These are phyloP conservation scores for Garrulus glandarius DNA, from an alignment of 2,797 vertebrate species.

Conservation along the genomic window DNA sequence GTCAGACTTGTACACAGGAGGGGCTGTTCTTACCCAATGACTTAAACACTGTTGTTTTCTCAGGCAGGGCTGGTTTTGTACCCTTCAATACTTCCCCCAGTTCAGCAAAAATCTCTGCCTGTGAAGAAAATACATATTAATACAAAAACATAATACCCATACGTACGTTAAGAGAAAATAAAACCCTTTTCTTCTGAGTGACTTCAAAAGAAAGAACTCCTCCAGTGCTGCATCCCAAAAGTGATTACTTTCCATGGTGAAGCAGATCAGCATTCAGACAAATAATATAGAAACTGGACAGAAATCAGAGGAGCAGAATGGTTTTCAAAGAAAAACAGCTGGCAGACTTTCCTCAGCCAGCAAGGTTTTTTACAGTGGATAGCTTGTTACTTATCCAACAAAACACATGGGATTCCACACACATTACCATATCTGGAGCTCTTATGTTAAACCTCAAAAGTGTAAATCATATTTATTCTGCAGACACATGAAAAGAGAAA, in stretches of 20 bases:
- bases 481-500: neutral
- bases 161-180: neutral
- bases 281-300: neutral
- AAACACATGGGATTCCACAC: neutral
- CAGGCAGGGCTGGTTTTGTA: conserved; percentile 80
- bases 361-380: neutral
- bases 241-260: neutral
- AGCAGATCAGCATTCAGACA: neutral
- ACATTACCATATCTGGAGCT: neutral
- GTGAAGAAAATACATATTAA: neutral
- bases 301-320: neutral
- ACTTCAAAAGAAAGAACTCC: neutral
- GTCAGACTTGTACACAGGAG: neutral
- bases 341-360: neutral
- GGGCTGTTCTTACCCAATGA: conserved; percentile 85
- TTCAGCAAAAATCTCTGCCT: conserved; percentile 91
- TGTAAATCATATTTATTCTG: neutral
- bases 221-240: neutral
- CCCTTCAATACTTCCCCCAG: conserved; percentile 91
- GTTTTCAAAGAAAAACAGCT: neutral
- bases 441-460: neutral
- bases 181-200: neutral
- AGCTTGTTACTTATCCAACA: neutral
- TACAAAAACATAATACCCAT: neutral
- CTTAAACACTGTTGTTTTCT: conserved; percentile 94